Evolutionary conservation across 2,888 invertebrate species (phyloP), one percentile per base, ranked within the genome.

Genomic region (Yponomeuta evonymella): DNA sequence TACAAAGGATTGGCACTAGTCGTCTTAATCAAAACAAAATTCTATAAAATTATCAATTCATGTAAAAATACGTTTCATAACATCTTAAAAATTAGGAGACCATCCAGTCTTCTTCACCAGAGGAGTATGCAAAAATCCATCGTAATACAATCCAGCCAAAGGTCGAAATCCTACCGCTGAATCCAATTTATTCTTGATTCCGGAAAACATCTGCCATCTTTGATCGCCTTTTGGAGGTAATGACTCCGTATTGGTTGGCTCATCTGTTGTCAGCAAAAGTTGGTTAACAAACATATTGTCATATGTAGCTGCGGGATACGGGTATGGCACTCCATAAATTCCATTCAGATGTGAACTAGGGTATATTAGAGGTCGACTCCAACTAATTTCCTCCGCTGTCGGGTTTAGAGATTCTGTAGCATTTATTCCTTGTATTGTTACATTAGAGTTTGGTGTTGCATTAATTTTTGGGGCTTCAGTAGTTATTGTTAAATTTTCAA

Each of bases 61-160:
- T 0, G 43, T 8, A 43, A 43, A 43, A 43, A 58, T 15, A 58
- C 51, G 12, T 58, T 58, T 58, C 12, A 8, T 58, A 15, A 15
- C 51, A 12, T 12, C 3, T 58, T 58, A 58, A 58, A 58, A 58
- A 70, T 48, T 48, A 30, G 71, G 72, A 33, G 69, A 64, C 70
- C 70, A 72, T n/a, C 69, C 71, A 33, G 29, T 67, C n/a, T 65
- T 73, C 73, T 82, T 83, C 36, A 72, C 70, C 71, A 88, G 73
- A 72, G 85, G 82, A 74, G 77, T 86, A 76, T 88, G 85, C 70
- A 90, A 81, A 83, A 81, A 90, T 71, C 91, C 89, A 75, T 91
- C 90, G 75, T 90, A 90, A 80, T 92, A 91, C 74, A 91, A 85
- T 67, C 91, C 90, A 36, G 90, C 87, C 69, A 91, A 81, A 74